Evolutionary conservation across 2,797 vertebrate species (phyloP).

Genomic region (Chanos chanos): DNA sequence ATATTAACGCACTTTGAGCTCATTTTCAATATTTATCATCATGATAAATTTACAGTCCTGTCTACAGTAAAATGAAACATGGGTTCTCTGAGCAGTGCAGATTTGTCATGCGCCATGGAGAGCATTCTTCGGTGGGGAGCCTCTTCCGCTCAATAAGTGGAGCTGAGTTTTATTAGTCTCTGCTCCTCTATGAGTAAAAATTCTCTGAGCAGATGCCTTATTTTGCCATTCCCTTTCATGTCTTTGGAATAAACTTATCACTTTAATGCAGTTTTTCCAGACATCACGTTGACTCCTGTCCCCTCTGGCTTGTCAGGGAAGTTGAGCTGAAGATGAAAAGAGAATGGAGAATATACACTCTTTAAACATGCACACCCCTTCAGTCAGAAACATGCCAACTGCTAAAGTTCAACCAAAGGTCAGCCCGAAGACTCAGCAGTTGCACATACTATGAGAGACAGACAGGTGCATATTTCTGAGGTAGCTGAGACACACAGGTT

Average conservation of each 20-base stretch:
- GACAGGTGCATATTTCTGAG: background rate
- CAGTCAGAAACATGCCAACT: conserved; percentile 66
- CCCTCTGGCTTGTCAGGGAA: conserved; percentile 68
- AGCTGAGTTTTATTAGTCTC: conserved; percentile 68
- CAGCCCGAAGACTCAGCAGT: conserved; percentile 43
- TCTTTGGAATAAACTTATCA: conserved; percentile 73
- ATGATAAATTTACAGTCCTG: conserved; percentile 49
- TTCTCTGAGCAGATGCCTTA: conserved; percentile 69
- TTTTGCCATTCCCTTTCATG: conserved; percentile 77
- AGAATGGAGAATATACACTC: conserved; percentile 59
- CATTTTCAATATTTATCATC: conserved; percentile 52
- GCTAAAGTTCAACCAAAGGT: conserved; percentile 62
- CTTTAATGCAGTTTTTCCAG: conserved; percentile 67
- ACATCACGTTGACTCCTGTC: conserved; percentile 68
- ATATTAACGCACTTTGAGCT: conserved; percentile 28
- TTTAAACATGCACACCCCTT: conserved; percentile 63
- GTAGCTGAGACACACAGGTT: background rate
- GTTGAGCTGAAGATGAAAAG: conserved; percentile 72
- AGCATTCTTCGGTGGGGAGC: conserved; percentile 9
- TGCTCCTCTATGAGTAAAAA: conserved; percentile 55
- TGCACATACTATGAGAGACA: conserved; percentile 13
- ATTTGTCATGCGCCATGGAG: conserved; percentile 54
- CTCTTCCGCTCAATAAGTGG: conserved; percentile 51
- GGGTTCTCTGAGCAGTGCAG: conserved; percentile 49
- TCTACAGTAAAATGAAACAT: conserved; percentile 53